phyloP scores from a whole-genome alignment of 2,797 vertebrate genomes.

The Coccyzus lansbergi region DNA sequence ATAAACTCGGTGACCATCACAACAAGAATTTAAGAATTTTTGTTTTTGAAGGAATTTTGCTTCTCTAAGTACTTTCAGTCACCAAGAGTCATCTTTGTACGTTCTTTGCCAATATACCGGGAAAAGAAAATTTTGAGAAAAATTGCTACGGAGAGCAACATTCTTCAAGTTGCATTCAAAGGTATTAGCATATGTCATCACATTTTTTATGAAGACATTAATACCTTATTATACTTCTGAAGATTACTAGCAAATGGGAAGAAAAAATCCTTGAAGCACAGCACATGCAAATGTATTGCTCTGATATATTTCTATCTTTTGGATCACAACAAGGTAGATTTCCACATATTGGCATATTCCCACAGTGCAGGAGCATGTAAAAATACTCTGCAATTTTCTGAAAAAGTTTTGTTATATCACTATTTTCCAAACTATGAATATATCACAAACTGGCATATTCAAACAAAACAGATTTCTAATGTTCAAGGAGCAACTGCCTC shows the following conservation, averaged over 20 bases:
- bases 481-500: neutral
- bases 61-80: neutral
- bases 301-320: neutral
- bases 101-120: neutral
- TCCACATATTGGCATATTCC: neutral
- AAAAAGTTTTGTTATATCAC: neutral
- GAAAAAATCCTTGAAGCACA: neutral
- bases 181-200: neutral
- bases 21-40: neutral
- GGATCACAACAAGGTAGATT: neutral
- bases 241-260: neutral
- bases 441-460: neutral
- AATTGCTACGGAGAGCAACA: neutral
- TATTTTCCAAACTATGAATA: neutral
- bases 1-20: neutral
- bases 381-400: neutral
- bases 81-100: neutral
- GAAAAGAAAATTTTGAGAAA: neutral
- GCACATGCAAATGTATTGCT: neutral
- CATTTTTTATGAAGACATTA: neutral
- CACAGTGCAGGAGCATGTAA: neutral
- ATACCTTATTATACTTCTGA: neutral
- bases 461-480: neutral
- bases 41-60: neutral
- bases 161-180: neutral